phyloP scores from a whole-genome alignment of 2,113 vertebrate species.

The Pungitius pungitius region DNA sequence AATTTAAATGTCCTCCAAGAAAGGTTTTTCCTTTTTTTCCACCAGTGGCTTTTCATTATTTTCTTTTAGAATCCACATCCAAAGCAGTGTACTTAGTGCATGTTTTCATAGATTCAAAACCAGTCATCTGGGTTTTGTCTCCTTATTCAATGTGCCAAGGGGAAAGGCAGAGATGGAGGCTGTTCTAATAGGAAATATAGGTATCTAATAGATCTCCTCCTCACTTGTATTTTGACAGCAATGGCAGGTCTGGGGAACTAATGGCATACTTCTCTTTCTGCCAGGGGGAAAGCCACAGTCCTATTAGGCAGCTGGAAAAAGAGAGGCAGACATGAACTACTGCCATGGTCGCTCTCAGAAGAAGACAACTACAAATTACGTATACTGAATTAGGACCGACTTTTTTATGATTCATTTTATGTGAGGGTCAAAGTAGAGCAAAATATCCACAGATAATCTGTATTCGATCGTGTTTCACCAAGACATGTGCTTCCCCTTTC shows the following conservation, averaged over 20 bases:
- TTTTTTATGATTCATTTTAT: conserved; percentile 75
- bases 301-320: conserved; percentile 71
- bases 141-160: conserved; percentile 69
- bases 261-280: conserved; percentile 69
- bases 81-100: conserved; percentile 75
- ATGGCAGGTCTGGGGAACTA: conserved; percentile 70
- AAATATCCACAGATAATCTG: conserved; percentile 76
- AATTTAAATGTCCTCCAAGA: conserved; percentile 69
- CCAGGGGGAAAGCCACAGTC: conserved; percentile 65
- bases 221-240: conserved; percentile 70
- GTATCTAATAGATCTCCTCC: conserved; percentile 73
- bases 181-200: conserved; percentile 69
- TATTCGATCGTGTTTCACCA: conserved; percentile 77
- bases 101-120: conserved; percentile 77
- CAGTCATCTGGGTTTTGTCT: conserved; percentile 80
- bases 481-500: conserved; percentile 79
- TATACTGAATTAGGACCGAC: conserved; percentile 55
- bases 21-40: conserved; percentile 56
- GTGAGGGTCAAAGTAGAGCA: conserved; percentile 66
- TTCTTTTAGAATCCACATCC: conserved; percentile 77
- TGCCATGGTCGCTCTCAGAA: conserved; percentile 19
- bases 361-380: conserved; percentile 47
- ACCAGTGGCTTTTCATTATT: conserved; percentile 76
- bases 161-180: conserved; percentile 56
- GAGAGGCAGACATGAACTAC: conserved; percentile 57